A percentile compares a stretch with the other conserved stretches of the same genome.
Evolutionary conservation across 2,888 invertebrate genomes (phyloP).

Genomic region (Caenorhabditis parvicauda): DNA sequence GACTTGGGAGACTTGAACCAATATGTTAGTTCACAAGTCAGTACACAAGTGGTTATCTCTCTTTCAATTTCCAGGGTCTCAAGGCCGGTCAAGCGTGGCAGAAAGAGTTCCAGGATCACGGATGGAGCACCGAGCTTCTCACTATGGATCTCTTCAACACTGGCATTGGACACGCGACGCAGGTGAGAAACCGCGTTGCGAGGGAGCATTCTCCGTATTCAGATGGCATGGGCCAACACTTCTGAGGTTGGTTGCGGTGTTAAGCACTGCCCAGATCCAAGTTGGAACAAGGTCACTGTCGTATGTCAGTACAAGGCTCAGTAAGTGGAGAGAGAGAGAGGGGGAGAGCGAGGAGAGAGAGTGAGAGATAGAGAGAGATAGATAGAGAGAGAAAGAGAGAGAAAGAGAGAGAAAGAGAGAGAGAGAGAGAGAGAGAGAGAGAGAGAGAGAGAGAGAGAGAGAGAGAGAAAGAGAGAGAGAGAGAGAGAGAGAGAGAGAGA

Average conservation of each 20-base stretch:
- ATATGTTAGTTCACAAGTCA: background rate
- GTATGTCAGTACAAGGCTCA: slow-evolving; percentile 23
- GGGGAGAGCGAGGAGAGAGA: no score
- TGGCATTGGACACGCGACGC: slow-evolving; percentile 17
- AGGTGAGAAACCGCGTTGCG: no score
- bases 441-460: no score
- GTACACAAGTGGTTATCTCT: no score
- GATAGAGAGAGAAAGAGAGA: no score
- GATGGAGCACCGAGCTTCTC: slow-evolving; percentile 11
- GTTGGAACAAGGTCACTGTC: slow-evolving; percentile 11
- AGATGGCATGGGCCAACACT: slow-evolving; percentile 24
- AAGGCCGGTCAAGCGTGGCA: background rate
- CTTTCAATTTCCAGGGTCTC: slow-evolving; percentile 5
- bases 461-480: no score
- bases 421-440: no score
- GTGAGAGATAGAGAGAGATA: no score
- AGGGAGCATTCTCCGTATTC: no score
- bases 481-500: no score
- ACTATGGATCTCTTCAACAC: slow-evolving; percentile 9
- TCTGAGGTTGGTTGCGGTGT: slow-evolving; percentile 23
- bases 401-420: no score
- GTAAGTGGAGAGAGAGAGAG: slow-evolving; percentile 8
- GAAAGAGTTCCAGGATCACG: slow-evolving; percentile 20
- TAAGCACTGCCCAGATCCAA: slow-evolving; percentile 8
- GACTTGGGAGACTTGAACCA: slow-evolving; percentile 15